Evolutionary conservation across 2,797 vertebrate species (phyloP).

Genomic region (Toxotes lorentzi): DNA sequence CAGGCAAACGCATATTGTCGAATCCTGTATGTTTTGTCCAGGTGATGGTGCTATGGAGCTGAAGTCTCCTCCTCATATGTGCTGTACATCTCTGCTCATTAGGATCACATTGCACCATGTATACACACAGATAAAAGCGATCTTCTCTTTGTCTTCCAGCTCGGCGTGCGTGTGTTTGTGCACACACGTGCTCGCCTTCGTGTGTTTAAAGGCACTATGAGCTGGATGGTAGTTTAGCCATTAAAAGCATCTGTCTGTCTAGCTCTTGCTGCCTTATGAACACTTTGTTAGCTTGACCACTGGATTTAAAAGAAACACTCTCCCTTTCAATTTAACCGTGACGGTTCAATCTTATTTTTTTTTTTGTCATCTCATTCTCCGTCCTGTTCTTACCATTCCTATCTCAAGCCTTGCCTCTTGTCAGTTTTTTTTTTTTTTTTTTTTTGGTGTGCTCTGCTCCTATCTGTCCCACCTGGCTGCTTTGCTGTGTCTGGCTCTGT

Average conservation of each 20-base stretch:
- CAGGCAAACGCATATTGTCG: conserved; percentile 11
- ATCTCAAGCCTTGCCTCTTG: conserved; percentile 55
- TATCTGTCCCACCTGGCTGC: conserved; percentile 52
- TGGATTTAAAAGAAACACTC: conserved; percentile 77
- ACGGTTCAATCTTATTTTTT: conserved; percentile 69
- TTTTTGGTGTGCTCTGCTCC: conserved; percentile 24
- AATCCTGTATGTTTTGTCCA: conserved; percentile 75
- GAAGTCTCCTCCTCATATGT: conserved; percentile 42
- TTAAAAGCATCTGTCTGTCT: conserved; percentile 67
- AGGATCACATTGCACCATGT: conserved; percentile 60
- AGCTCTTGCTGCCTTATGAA: conserved; percentile 49
- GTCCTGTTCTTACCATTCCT: conserved; percentile 51
- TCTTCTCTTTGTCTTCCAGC: conserved; percentile 10
- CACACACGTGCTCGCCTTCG: background rate
- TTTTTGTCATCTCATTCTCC: conserved; percentile 48
- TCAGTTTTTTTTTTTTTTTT: conserved; percentile 30
- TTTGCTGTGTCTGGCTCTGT: conserved; percentile 89
- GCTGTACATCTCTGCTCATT: conserved; percentile 57
- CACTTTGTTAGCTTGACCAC: conserved; percentile 81
- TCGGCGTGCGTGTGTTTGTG: background rate
- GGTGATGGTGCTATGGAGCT: conserved; percentile 88
- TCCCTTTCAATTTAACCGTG: conserved; percentile 73
- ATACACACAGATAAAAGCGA: conserved; percentile 14
- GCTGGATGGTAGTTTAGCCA: conserved; percentile 63
- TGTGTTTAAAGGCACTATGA: conserved; percentile 35